These are phyloP conservation scores for Chaetura pelagica DNA, from an alignment of 2,113 vertebrate genomes.

Conservation along the genomic window DNA sequence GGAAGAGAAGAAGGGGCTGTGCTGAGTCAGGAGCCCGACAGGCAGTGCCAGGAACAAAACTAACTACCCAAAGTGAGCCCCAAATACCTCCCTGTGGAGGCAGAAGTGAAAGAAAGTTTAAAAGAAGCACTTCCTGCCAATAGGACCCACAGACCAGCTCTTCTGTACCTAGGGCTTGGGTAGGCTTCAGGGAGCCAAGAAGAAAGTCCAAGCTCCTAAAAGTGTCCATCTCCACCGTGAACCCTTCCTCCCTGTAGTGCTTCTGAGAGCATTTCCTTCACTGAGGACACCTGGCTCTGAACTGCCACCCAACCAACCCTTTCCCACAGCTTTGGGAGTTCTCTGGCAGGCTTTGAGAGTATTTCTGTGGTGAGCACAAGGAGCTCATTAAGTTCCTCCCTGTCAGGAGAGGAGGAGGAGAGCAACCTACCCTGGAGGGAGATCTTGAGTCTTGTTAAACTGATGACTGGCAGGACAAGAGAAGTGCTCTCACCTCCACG, in stretches of 20 bases:
- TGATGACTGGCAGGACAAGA: not conserved
- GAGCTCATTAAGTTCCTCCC: not conserved
- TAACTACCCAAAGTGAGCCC: not conserved
- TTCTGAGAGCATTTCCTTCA: not conserved
- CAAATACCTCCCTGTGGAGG: not conserved
- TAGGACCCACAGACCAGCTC: not conserved
- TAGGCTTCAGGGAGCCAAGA: not conserved
- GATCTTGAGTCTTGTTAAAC: not conserved
- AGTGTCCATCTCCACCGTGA: rapidly evolving
- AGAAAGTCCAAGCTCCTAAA: not conserved
- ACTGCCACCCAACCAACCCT: not conserved
- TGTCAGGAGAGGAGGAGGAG: not conserved
- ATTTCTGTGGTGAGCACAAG: not conserved
- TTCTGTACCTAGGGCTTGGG: not conserved
- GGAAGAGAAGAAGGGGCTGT: not conserved
- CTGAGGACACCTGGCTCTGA: not conserved
- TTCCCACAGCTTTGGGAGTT: not conserved
- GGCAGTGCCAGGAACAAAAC: not conserved
- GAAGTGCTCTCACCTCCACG: not conserved
- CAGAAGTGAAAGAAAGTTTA: not conserved
- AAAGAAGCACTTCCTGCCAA: not conserved
- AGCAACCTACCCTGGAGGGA: not conserved
- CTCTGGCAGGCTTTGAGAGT: not conserved
- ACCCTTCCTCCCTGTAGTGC: not conserved
- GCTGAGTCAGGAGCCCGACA: not conserved